These are phyloP conservation scores for Dolichopus griseipennis DNA, from an alignment of 2,888 invertebrate species.

Conservation along the genomic window DNA sequence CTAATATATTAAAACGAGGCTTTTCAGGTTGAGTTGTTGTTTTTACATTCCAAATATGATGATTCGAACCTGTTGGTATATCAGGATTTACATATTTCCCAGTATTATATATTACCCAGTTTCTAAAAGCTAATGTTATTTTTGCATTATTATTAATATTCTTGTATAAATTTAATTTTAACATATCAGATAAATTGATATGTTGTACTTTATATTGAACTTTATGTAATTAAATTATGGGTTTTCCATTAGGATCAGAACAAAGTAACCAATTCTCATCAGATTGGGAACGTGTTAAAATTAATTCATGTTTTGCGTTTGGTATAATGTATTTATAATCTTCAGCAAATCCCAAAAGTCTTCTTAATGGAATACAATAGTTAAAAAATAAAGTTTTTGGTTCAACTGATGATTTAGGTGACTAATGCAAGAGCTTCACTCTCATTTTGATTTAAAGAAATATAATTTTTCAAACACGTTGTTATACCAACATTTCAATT, in stretches of 20 bases:
- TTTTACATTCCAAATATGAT: slow-evolving; percentile 33
- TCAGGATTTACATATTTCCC: too few relatives aligned
- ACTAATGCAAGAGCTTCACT: slow-evolving; percentile 22
- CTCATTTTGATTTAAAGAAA: slow-evolving; percentile 28
- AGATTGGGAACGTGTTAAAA: slow-evolving; percentile 31
- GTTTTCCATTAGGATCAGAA: slow-evolving; percentile 7
- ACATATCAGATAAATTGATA: slow-evolving; percentile 24
- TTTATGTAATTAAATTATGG: slow-evolving; percentile 23
- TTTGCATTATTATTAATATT: slow-evolving; percentile 8
- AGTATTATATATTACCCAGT: slow-evolving; percentile 34
- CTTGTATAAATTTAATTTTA: slow-evolving; percentile 25
- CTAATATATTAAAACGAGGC: slow-evolving; percentile 37
- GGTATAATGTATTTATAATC: slow-evolving; percentile 35
- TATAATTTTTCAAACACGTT: slow-evolving; percentile 31
- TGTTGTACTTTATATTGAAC: slow-evolving; percentile 24
- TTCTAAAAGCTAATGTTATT: slow-evolving; percentile 27
- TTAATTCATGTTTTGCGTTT: slow-evolving; percentile 35
- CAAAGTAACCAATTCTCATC: slow-evolving; percentile 25
- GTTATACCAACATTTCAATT: slow-evolving; percentile 31
- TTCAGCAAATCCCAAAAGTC: slow-evolving; percentile 28
- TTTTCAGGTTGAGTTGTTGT: slow-evolving; percentile 33
- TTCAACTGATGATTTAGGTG: slow-evolving; percentile 8
- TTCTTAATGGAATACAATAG: not conserved
- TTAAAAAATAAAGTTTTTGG: not conserved
- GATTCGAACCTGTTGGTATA: slow-evolving; percentile 28